Percentiles rank a stretch among this genome's conserved stretches.
These are phyloP conservation scores for Dermolepida albohirtum DNA, from an alignment of 2,888 invertebrate genomes.

Conservation along the genomic window DNA sequence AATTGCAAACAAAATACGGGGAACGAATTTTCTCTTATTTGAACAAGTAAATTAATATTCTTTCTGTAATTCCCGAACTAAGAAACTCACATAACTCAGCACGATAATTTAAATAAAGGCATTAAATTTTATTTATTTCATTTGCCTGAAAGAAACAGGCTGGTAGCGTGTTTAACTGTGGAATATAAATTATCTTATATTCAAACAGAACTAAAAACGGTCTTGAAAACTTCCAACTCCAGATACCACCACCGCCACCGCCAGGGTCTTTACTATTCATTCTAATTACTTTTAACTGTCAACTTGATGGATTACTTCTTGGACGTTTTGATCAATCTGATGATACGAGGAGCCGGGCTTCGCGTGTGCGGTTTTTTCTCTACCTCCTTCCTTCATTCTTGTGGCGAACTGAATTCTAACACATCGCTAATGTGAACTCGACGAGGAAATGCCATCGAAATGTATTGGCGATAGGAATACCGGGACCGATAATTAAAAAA, in stretches of 20 bases:
- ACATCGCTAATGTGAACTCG: constrained; percentile 21
- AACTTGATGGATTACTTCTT: constrained; percentile 39
- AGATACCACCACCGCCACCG: constrained; percentile 7
- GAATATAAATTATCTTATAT: constrained; percentile 32
- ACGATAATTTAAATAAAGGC: constrained; percentile 2
- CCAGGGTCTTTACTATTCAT: constrained; percentile 36
- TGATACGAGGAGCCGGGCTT: constrained; percentile 22
- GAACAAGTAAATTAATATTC: too few relatives aligned
- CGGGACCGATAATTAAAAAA: constrained; percentile 24
- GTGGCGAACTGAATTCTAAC: constrained; percentile 19
- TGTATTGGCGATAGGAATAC: constrained; percentile 10
- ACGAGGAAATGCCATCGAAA: constrained; percentile 20
- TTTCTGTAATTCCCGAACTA: too few relatives aligned
- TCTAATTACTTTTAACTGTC: constrained; percentile 40
- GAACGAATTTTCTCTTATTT: too few relatives aligned
- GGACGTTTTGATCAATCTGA: constrained; percentile 35
- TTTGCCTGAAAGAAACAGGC: neutral
- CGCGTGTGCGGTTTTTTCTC: constrained; percentile 18
- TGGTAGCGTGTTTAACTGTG: constrained; percentile 6
- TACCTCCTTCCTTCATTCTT: constrained; percentile 15
- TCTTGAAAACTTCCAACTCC: constrained; percentile 21
- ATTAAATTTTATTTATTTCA: constrained; percentile 14
- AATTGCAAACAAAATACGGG: too few relatives aligned
- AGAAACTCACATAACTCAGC: neutral
- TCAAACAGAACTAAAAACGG: constrained; percentile 27